phyloP scores from a whole-genome alignment of 2,113 vertebrate genomes.

The Eira barbara region DNA sequence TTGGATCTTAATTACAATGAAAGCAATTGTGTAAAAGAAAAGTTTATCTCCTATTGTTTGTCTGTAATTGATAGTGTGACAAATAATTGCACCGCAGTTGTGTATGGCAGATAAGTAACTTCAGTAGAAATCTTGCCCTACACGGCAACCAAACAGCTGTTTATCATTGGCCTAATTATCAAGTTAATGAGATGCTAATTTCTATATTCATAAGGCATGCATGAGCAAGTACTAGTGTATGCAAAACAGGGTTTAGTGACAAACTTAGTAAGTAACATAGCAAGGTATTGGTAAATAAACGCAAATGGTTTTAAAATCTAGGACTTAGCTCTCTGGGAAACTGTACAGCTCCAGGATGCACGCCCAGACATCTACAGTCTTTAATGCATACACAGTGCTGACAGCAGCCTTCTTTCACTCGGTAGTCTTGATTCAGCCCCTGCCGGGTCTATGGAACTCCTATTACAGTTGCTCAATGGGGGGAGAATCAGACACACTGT shows the following conservation, averaged over 20 bases:
- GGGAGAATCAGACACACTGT: constrained; percentile 50
- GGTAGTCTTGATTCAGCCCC: constrained; percentile 39
- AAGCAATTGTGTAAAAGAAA: constrained; percentile 60
- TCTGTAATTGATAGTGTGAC: constrained; percentile 71
- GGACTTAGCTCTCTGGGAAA: constrained; percentile 51
- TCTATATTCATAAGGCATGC: constrained; percentile 91
- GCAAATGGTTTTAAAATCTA: constrained; percentile 78
- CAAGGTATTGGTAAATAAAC: constrained; percentile 86
- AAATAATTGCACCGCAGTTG: constrained; percentile 76
- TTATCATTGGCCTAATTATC: constrained; percentile 95
- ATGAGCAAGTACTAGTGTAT: constrained; percentile 86
- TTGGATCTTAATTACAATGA: constrained; percentile 70
- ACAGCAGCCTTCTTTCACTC: neutral
- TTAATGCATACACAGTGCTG: neutral
- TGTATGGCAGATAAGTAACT: constrained; percentile 82
- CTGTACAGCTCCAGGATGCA: constrained; percentile 2
- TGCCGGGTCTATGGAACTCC: constrained; percentile 13
- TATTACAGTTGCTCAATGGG: constrained; percentile 59
- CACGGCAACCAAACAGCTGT: constrained; percentile 89
- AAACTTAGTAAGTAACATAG: constrained; percentile 92
- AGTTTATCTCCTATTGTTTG: constrained; percentile 50
- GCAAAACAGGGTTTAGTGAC: constrained; percentile 87
- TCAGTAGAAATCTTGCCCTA: constrained; percentile 80
- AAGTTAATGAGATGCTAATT: constrained; percentile 96
- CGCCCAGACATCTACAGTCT: neutral